phyloP scores from a whole-genome alignment of 2,797 vertebrate species.

The Chelmon rostratus region DNA sequence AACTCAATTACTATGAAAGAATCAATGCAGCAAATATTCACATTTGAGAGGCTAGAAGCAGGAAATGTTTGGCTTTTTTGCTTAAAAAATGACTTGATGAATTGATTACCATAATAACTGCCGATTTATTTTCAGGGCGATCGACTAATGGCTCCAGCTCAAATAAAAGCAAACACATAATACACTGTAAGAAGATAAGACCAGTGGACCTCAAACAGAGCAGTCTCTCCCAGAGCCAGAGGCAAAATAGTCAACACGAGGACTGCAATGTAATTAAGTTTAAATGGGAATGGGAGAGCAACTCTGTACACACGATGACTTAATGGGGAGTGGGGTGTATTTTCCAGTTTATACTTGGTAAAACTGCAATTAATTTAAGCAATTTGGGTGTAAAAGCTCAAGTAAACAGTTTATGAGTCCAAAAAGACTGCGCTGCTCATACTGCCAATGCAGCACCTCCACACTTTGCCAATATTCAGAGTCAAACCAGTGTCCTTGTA shows the following conservation, averaged over 20 bases:
- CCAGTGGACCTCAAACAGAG: conserved; percentile 1
- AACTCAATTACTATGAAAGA: neutral
- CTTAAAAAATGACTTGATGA: neutral
- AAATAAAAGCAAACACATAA: conserved; percentile 19
- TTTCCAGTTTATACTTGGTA: conserved; percentile 51
- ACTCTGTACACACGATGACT: conserved; percentile 40
- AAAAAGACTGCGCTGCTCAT: conserved; percentile 23
- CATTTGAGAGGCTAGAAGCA: neutral
- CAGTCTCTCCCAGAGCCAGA: conserved; percentile 32
- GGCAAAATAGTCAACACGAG: conserved; percentile 44
- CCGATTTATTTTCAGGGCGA: neutral
- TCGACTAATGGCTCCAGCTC: neutral
- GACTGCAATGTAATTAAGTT: conserved; percentile 45
- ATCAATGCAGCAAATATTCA: neutral
- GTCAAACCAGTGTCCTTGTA: conserved; percentile 18
- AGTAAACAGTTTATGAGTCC: conserved; percentile 54
- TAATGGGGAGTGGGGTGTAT: conserved; percentile 34
- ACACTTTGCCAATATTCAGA: conserved; percentile 21
- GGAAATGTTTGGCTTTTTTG: neutral
- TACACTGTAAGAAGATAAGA: conserved; percentile 1
- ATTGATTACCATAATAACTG: neutral
- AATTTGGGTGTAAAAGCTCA: conserved; percentile 43
- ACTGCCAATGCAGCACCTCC: conserved; percentile 21
- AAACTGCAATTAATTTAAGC: conserved; percentile 43
- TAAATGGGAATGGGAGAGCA: conserved; percentile 32